These are phyloP conservation scores for Vannuccia rotundouncinata DNA, from an alignment of 2,888 invertebrate species.

Conservation along the genomic window DNA sequence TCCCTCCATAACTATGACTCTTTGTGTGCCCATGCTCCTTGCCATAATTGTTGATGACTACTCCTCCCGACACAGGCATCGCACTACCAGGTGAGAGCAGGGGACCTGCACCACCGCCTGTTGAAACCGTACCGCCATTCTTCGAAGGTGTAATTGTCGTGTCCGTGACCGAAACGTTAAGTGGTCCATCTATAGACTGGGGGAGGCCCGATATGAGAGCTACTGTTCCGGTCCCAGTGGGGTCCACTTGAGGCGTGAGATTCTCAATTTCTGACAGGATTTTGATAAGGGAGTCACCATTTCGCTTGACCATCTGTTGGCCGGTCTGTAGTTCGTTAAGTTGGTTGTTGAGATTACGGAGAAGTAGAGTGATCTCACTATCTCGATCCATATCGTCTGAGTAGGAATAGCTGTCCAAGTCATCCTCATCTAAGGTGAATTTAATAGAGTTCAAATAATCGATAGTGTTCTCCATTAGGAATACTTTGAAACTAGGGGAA, in stretches of 20 bases:
- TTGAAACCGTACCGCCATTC: neutral
- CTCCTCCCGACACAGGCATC: neutral
- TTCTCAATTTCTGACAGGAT: slow-evolving; percentile 32
- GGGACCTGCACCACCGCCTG: neutral
- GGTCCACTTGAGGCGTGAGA: neutral
- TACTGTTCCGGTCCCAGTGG: neutral
- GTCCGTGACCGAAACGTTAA: neutral
- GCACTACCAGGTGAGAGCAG: neutral
- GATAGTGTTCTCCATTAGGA: too few species aligned
- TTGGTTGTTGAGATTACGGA: slow-evolving; percentile 9
- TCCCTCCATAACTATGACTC: slow-evolving; percentile 13
- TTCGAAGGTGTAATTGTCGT: neutral
- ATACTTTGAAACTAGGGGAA: too few species aligned
- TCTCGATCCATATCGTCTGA: slow-evolving; percentile 12
- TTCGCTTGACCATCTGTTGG: slow-evolving; percentile 28
- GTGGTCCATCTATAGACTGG: neutral
- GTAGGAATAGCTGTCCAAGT: neutral
- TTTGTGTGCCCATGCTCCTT: slow-evolving; percentile 1
- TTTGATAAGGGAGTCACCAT: slow-evolving; percentile 30
- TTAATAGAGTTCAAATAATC: too few species aligned
- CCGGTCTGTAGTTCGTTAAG: slow-evolving; percentile 32
- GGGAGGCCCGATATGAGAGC: neutral
- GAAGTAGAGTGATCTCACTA: neutral
- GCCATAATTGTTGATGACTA: neutral
- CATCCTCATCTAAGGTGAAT: neutral